phyloP scores from a whole-genome alignment of 2,113 vertebrate species.

The Pachycephala philippinensis region DNA sequence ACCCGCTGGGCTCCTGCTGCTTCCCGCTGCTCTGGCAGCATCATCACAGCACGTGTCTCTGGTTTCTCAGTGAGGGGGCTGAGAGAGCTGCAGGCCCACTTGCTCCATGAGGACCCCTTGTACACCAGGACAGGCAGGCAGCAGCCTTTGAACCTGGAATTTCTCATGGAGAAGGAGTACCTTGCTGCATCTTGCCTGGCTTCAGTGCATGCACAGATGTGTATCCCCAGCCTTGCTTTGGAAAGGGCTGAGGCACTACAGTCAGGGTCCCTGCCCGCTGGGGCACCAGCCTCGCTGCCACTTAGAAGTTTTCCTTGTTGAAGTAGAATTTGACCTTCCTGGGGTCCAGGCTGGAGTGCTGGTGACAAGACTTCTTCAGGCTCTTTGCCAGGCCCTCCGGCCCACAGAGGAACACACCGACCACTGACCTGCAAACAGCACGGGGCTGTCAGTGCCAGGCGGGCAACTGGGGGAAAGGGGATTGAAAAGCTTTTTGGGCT shows the following conservation, averaged over 20 bases:
- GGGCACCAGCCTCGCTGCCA: background rate
- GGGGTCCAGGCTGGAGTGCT: slow-evolving; percentile 86
- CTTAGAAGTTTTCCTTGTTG: slow-evolving; percentile 93
- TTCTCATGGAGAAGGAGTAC: background rate
- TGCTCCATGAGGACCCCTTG: background rate
- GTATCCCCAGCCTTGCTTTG: background rate
- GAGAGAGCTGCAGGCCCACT: fast-evolving
- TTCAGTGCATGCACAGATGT: background rate
- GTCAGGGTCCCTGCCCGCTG: fast-evolving
- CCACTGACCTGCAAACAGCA: slow-evolving; percentile 73
- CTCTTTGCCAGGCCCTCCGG: slow-evolving; percentile 74
- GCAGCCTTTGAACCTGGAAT: background rate
- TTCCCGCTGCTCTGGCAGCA: background rate
- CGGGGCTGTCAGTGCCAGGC: fast-evolving
- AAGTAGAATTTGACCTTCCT: slow-evolving; percentile 92
- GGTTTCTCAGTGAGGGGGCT: fast-evolving
- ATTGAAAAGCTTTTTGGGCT: background rate
- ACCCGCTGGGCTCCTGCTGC: background rate
- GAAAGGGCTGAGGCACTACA: background rate
- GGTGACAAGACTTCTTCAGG: slow-evolving; percentile 79
- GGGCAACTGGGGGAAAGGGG: fast-evolving
- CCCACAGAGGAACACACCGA: slow-evolving; percentile 88
- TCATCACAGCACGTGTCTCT: fast-evolving
- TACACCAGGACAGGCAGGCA: background rate
- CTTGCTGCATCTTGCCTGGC: background rate